A percentile compares a stretch with the other conserved stretches of the same genome.
phyloP scores from a whole-genome alignment of 2,113 vertebrate species.

The Platycercus adscitus region DNA sequence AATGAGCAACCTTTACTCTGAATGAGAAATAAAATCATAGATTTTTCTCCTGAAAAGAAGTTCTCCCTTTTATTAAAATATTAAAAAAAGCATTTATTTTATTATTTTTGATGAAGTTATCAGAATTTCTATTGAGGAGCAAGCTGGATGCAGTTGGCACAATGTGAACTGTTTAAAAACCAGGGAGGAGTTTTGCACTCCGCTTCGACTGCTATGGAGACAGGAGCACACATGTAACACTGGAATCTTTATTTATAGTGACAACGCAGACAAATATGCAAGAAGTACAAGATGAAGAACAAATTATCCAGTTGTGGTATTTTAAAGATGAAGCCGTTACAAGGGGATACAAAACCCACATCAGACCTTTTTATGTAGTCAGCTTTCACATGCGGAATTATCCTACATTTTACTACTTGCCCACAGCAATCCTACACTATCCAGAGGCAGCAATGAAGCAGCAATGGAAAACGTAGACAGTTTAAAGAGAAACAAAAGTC shows the following conservation, averaged over 20 bases:
- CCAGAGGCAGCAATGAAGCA: not conserved
- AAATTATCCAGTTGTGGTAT: not conserved
- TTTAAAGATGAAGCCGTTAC: not conserved
- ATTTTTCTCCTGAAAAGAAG: not conserved
- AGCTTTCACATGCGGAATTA: not conserved
- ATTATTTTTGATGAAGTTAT: not conserved
- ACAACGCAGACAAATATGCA: not conserved
- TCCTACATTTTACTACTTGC: not conserved
- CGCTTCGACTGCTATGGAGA: not conserved
- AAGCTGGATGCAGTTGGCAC: not conserved
- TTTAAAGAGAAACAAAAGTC: not conserved
- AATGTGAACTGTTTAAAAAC: not conserved
- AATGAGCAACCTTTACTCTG: not conserved
- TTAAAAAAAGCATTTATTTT: not conserved
- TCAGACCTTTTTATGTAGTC: fast-evolving
- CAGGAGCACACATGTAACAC: not conserved
- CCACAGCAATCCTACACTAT: not conserved
- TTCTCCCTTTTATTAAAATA: not conserved
- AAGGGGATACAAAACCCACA: not conserved
- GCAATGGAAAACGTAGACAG: not conserved
- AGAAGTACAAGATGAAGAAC: not conserved
- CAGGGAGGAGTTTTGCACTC: not conserved
- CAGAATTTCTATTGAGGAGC: not conserved
- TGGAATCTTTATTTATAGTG: not conserved
- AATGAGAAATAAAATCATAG: not conserved